phyloP scores from a whole-genome alignment of 2,797 vertebrate species.

The Tamandua tetradactyla region DNA sequence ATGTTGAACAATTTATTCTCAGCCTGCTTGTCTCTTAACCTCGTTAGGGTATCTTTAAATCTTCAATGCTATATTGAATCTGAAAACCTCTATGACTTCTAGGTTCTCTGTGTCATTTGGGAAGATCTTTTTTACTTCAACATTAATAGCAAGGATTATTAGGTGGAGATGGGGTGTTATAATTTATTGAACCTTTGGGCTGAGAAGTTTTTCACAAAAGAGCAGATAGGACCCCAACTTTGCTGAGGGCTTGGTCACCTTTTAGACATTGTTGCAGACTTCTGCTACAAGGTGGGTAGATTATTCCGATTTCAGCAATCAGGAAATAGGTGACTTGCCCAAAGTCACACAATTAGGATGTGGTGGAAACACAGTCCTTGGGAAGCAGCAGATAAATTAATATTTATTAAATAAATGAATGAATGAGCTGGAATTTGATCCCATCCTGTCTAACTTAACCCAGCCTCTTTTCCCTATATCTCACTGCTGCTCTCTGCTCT shows the following conservation, averaged over 20 bases:
- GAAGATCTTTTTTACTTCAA: neutral
- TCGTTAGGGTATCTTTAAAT: neutral
- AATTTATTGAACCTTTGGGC: neutral
- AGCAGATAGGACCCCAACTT: neutral
- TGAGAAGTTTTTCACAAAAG: neutral
- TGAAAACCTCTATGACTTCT: conserved; percentile 1
- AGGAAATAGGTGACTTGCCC: neutral
- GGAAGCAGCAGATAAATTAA: neutral
- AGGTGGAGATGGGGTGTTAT: neutral
- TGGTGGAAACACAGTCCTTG: neutral
- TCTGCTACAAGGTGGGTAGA: neutral
- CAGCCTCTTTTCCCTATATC: neutral
- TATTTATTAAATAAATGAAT: neutral
- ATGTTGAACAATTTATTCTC: neutral
- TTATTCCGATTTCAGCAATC: neutral
- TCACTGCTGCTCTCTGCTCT: neutral
- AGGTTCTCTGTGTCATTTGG: neutral
- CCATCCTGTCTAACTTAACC: neutral
- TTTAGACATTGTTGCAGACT: neutral
- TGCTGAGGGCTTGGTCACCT: neutral
- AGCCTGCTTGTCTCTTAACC: neutral
- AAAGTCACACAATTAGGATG: neutral
- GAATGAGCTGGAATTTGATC: neutral
- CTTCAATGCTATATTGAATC: neutral
- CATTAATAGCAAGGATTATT: neutral